Base-by-base conservation (phyloP, 1,140 invertebrate genomes). In the Diabrotica virgifera region DNA sequence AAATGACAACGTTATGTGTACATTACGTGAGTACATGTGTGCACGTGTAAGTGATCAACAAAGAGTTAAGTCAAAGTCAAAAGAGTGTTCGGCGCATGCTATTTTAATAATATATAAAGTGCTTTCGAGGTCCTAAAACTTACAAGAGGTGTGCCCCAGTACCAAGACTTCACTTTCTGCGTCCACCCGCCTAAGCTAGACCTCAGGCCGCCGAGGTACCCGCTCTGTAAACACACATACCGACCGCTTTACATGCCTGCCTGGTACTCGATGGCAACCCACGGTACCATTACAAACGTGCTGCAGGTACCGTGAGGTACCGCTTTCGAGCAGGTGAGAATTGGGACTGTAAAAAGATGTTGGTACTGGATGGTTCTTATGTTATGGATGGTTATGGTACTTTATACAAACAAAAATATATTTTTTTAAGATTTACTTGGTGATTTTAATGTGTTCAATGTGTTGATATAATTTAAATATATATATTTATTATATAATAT, bases 101-200 rank as follows among this genome's bases (percentile, higher is more conserved):
- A 13, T 12, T 12, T 11, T 11, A 51, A 51, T 12, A 35, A 51
- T 12, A 35, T 54, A 8, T n/a, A 9, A 54, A 46, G 40, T 46
- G 40, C 40, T 3, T 46, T 46, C 53, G 68, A 71, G 67, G 71
- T 67, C 65, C 73, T 73, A 70, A 70, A 62, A 93, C 91, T 93
- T 93, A 93, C 91, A 85, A 93, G 89, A 89, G 91, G 90, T 87
- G 90, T 90, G 87, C 91, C 91, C 91, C 90, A 93, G 89, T 94
- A 94, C 91, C 91, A 94, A 85, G 90, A 93, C 87, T 93, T 94
- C 84, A 93, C 90, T 88, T 91, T 91, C 87, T 93, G 90, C 83
- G 91, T 94, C 85, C 91, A 90, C 85, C 91, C 91, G 86, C 90
- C 91, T 82, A 93, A 89, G 84, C 91, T 91, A 83, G 89, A 90